phyloP scores from a whole-genome alignment of 2,888 invertebrate species.

The Lepetodrilus schrolli region DNA sequence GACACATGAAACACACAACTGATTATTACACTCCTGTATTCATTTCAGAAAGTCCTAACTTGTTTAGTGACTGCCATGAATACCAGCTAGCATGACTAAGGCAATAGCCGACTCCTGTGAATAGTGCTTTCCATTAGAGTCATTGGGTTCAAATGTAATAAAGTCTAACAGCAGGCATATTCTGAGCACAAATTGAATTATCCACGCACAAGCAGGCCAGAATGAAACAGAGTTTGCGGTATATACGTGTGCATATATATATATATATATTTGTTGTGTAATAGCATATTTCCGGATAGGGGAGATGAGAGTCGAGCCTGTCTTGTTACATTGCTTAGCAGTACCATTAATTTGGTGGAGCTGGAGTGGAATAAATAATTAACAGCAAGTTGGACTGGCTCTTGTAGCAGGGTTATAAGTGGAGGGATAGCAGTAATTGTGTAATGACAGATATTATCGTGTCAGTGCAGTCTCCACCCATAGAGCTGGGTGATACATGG shows the following conservation, averaged over 20 bases:
- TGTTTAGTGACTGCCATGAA: too few relatives aligned
- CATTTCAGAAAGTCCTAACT: too few relatives aligned
- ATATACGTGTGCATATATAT: too few relatives aligned
- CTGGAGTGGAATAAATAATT: constrained; percentile 3
- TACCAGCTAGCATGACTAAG: too few relatives aligned
- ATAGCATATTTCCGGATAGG: not conserved
- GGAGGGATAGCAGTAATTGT: not conserved
- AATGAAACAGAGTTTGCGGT: not conserved
- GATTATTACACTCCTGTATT: too few relatives aligned
- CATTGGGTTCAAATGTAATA: too few relatives aligned
- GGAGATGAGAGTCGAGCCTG: not conserved
- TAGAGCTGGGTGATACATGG: not conserved
- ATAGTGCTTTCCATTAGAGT: too few relatives aligned
- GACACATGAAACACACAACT: too few relatives aligned
- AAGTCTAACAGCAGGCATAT: too few relatives aligned
- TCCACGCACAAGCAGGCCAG: not conserved
- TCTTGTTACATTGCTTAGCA: not conserved
- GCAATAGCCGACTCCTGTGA: too few relatives aligned
- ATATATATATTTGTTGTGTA: not conserved
- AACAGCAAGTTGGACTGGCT: too few relatives aligned
- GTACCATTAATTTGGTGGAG: not conserved
- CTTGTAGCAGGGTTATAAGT: too few relatives aligned
- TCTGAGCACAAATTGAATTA: not conserved
- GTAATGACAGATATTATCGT: not conserved
- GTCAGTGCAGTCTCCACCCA: not conserved